Evolutionary conservation across 2,888 invertebrate species (phyloP).

Genomic region (Dynastes tityus): DNA sequence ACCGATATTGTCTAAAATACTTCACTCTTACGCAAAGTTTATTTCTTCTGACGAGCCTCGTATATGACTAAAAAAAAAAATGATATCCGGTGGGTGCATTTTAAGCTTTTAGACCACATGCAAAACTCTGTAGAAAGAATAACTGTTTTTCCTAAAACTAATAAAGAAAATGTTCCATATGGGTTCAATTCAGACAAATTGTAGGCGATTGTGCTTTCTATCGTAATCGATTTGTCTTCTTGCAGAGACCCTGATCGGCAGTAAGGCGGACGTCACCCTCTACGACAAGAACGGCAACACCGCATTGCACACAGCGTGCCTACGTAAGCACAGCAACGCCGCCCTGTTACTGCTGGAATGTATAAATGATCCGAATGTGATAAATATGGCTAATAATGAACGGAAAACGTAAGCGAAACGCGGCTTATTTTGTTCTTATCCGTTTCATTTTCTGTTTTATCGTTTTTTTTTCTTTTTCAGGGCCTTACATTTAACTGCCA

Average conservation of each 20-base stretch:
- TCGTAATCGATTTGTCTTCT: not conserved
- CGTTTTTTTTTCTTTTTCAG: slow-evolving; percentile 63
- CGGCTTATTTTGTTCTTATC: not conserved
- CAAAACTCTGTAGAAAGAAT: too few species aligned
- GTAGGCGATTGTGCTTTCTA: too few species aligned
- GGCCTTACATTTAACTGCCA: slow-evolving; percentile 76
- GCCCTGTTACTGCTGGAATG: slow-evolving; percentile 74
- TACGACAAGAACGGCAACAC: slow-evolving; percentile 75
- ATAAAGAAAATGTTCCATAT: too few species aligned
- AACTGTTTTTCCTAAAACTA: too few species aligned
- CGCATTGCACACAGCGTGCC: slow-evolving; percentile 77
- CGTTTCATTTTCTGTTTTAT: not conserved
- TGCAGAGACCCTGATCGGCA: slow-evolving; percentile 73
- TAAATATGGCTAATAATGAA: slow-evolving; percentile 74
- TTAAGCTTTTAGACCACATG: not conserved
- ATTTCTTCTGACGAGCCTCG: too few species aligned
- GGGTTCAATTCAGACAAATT: too few species aligned
- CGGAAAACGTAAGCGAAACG: slow-evolving; percentile 72
- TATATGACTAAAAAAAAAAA: too few species aligned
- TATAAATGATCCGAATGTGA: slow-evolving; percentile 68
- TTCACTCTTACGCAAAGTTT: too few species aligned
- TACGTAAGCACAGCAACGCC: slow-evolving; percentile 73
- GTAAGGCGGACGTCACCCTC: slow-evolving; percentile 72
- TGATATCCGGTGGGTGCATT: not conserved
- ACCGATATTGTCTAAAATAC: too few species aligned